Base-by-base conservation (phyloP, 1,140 invertebrate genomes). In the Zaprionus vittiger region DNA sequence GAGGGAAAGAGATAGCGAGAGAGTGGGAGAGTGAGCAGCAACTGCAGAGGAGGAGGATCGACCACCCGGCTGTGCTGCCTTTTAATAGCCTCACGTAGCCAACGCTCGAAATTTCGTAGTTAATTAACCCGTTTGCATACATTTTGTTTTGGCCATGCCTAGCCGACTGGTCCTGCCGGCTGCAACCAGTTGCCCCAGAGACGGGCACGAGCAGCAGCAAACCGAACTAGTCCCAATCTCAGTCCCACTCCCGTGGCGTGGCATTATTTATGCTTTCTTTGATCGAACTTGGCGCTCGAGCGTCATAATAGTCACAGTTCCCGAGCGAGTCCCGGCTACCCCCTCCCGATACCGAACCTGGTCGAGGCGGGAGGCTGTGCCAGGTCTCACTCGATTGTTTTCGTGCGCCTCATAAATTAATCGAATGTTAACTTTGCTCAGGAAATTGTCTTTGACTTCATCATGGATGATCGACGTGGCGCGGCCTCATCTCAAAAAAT, bases 101-200 rank as follows among this genome's bases (percentile, higher is more conserved):
- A 74, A 24, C 70, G 73, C 67, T 81, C 70, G 70, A 81, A 82
- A 90, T 80, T 86, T 86, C 72, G 80, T 90, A 77, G 86, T 90
- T 91, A 90, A 90, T 90, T 90, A 90, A 90, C 85, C 85, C 85
- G 85, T 90, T 90, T 90, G 85, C 85, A 90, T 90, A 90, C 79
- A 90, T 90, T 90, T 90, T 47, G 76, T 57, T 47, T 20, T 57
- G 37, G 52, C 65, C 70, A 63, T 59, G 63, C 64, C 59, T 31
- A 22, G 15, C 15, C 17, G 52, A 63, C 66, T 64, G 71, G 71
- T 65, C 57, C 65, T 69, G 64, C 71, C 38, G 38, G 37, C 64
- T 38, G 38, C 67, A 83, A 80, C 81, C 80, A 84, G 79, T 79
- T 84, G 65, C 54, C 34, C 63, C 66, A 68, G 70, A 68, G 68